Evolutionary conservation across 2,888 invertebrate species (phyloP), one percentile per base, ranked within the genome.

Genomic region (Stenurella melanura): DNA sequence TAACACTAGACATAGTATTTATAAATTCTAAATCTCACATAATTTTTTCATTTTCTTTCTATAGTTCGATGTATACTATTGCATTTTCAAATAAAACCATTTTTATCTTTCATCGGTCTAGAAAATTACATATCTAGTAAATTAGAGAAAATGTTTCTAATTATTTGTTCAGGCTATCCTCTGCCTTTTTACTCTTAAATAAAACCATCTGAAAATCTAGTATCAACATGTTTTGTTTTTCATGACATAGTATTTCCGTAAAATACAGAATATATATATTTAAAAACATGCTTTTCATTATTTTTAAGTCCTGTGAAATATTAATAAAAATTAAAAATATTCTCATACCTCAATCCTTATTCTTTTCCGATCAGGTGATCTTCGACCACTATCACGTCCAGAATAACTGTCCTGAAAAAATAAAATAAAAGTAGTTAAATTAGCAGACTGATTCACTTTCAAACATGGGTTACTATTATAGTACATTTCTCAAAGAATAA

Each of bases 291-390:
- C 10, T 72, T 57, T 19, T 17, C 57, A 57, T 57, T 57, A 4
- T 58, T 67, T 67, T n/a, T 21, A 71, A 18, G 60, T 12, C 73
- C 73, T 75, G 78, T 71, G 58, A 78, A 75, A 70, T 66, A 64
- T 66, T 61, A 50, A 21, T 1, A 26, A 54, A 81, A 70, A 74
- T 79, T 64, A 73, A 66, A 58, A 66, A 58, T 73, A 86, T 87
- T 84, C 10, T 30, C 72, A 54, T 89, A 93, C 93, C 91, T 93
- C 93, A 83, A 92, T 90, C 85, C 93, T 92, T 89, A 92, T 91
- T 87, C 93, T 90, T 88, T 93, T 93, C 75, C 93, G 90, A 66
- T 93, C 93, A 64, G 93, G 93, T 72, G 93, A 93, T 80, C 92
- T 90, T 78, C 91, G 91, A 87, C 92, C 91, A 78, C 91, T 91